phyloP scores from a whole-genome alignment of 2,113 vertebrate genomes.

The Ondatra zibethicus region DNA sequence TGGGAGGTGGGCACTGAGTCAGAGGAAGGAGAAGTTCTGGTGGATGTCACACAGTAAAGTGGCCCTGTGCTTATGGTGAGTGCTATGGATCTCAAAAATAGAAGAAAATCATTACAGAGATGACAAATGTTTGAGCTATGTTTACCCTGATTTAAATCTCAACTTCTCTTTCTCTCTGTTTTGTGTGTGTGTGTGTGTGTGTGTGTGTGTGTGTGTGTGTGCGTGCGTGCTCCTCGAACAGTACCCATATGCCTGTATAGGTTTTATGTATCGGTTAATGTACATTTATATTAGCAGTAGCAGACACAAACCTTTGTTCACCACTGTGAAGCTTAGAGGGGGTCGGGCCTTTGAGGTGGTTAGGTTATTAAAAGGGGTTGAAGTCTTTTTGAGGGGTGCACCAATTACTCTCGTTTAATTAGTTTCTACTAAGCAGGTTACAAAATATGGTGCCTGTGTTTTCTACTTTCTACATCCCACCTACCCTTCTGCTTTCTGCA shows the following conservation, averaged over 20 bases:
- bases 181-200: neutral
- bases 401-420: neutral
- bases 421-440: neutral
- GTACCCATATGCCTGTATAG: neutral
- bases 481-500: neutral
- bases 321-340: neutral
- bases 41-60: neutral
- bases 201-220: neutral
- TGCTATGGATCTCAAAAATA: neutral
- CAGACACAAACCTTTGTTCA: neutral
- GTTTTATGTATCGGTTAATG: neutral
- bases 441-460: neutral
- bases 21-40: neutral
- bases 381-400: neutral
- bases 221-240: neutral
- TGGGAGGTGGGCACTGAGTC: neutral
- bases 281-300: neutral
- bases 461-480: neutral
- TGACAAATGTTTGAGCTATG: neutral
- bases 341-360: neutral
- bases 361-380: neutral
- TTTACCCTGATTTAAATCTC: neutral
- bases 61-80: neutral
- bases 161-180: neutral
- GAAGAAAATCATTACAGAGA: neutral